phyloP scores from a whole-genome alignment of 2,797 vertebrate genomes.

The Myoxocephalus aenaeus region DNA sequence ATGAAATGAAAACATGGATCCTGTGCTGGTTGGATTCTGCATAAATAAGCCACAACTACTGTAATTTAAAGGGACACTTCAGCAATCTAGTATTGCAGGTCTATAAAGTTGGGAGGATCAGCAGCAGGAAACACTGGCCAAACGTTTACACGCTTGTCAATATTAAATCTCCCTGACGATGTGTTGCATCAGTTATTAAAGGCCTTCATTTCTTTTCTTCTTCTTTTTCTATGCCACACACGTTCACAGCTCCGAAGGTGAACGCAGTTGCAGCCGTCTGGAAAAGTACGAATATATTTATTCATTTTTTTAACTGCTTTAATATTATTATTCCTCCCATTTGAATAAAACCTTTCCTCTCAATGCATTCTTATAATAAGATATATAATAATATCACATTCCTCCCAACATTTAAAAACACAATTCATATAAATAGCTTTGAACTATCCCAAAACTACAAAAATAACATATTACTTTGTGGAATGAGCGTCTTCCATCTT shows the following conservation, averaged over 20 bases:
- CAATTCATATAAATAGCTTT: conserved; percentile 11
- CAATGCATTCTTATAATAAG: background rate
- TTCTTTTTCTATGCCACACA: conserved; percentile 1
- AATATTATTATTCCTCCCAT: conserved; percentile 7
- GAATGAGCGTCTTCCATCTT: conserved; percentile 21
- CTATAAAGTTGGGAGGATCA: background rate
- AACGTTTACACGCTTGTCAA: background rate
- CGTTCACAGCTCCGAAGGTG: conserved; percentile 2
- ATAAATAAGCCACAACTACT: background rate
- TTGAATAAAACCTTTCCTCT: background rate
- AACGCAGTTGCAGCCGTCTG: background rate
- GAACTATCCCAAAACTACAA: conserved; percentile 4
- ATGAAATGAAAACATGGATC: background rate
- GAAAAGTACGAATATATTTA: background rate
- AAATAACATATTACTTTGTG: conserved; percentile 10
- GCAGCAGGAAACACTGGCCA: background rate
- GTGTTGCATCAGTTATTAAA: conserved; percentile 13
- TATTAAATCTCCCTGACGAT: background rate
- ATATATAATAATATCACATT: background rate
- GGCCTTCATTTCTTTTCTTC: background rate
- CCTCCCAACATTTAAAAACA: background rate
- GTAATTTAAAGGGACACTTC: background rate
- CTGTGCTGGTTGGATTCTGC: background rate
- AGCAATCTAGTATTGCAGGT: background rate
- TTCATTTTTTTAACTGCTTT: background rate